A percentile compares a stretch with the other conserved stretches of the same genome.
phyloP scores from a whole-genome alignment of 1,140 invertebrate genomes.

The Drosophila murphyi region DNA sequence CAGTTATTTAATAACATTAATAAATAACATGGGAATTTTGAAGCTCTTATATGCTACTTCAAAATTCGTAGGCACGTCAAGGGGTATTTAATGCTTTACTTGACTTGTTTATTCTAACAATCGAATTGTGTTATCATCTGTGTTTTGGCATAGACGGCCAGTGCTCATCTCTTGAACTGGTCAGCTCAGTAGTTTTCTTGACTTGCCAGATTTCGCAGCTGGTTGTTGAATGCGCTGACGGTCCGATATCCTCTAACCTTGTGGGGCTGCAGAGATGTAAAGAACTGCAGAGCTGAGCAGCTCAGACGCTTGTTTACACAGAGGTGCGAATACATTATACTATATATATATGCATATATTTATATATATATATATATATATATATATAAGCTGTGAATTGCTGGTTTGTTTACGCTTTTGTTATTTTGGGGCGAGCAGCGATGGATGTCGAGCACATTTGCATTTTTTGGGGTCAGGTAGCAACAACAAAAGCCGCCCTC shows the following conservation, averaged over 20 bases:
- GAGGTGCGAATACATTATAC: slow-evolving; percentile 33
- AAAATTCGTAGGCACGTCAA: not conserved
- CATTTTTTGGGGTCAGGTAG: slow-evolving; percentile 43
- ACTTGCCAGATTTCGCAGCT: slow-evolving; percentile 42
- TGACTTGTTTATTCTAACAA: slow-evolving; percentile 8
- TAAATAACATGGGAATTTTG: too few species aligned
- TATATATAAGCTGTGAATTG: slow-evolving; percentile 23
- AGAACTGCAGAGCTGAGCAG: slow-evolving; percentile 11
- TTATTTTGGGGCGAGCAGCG: slow-evolving; percentile 39
- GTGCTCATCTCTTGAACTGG: slow-evolving; percentile 52
- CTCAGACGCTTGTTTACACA: slow-evolving; percentile 64
- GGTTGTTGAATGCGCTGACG: slow-evolving; percentile 42
- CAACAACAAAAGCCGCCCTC: slow-evolving; percentile 28
- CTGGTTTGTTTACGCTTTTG: slow-evolving; percentile 43
- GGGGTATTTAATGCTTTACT: slow-evolving; percentile 27
- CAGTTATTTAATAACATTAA: too few species aligned
- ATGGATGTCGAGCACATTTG: slow-evolving; percentile 48
- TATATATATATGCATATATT: too few species aligned
- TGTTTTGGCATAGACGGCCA: not conserved
- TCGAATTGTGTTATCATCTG: slow-evolving; percentile 7
- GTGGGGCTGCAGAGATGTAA: not conserved
- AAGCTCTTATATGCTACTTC: too few species aligned
- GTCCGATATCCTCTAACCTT: slow-evolving; percentile 69
- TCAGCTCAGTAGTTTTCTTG: slow-evolving; percentile 46
- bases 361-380: too few species aligned